A percentile compares a stretch with the other conserved stretches of the same genome.
phyloP scores from a whole-genome alignment of 2,797 vertebrate genomes.

The Natrix natrix region DNA sequence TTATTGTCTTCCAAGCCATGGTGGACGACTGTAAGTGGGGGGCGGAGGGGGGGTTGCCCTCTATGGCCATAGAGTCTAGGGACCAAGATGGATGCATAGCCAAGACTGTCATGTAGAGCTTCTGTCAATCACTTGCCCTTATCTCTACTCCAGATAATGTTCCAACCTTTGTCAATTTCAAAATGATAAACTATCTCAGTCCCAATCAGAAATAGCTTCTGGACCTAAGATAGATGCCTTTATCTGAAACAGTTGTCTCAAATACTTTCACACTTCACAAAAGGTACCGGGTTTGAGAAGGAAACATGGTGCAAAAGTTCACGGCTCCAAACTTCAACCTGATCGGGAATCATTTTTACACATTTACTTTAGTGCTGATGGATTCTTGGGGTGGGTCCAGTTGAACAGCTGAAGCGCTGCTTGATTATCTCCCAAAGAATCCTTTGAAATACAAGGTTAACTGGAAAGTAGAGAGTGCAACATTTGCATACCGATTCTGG shows the following conservation, averaged over 20 bases:
- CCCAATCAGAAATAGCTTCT: constrained; percentile 25
- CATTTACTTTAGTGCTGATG: not conserved
- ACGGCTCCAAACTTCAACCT: not conserved
- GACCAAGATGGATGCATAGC: constrained; percentile 27
- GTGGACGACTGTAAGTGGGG: constrained; percentile 45
- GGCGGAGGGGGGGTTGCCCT: constrained; percentile 53
- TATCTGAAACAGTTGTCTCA: constrained; percentile 24
- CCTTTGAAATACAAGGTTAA: not conserved
- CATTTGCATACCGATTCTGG: not conserved
- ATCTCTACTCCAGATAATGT: constrained; percentile 44
- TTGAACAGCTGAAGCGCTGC: not conserved
- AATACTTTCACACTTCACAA: constrained; percentile 3
- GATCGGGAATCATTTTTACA: not conserved
- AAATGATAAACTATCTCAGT: not conserved
- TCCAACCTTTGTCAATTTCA: constrained; percentile 36
- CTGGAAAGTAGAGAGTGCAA: not conserved
- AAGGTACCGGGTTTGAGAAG: not conserved
- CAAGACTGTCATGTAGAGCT: constrained; percentile 20
- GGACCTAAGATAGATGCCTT: not conserved
- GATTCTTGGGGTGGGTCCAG: not conserved
- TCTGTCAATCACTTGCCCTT: constrained; percentile 24
- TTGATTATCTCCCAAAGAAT: not conserved
- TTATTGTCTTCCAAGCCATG: constrained; percentile 53
- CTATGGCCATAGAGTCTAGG: constrained; percentile 32
- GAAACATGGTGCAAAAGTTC: not conserved